Conservation (phyloP, 2,113 vertebrate genomes). For the Struthidea cinerea region DNA sequence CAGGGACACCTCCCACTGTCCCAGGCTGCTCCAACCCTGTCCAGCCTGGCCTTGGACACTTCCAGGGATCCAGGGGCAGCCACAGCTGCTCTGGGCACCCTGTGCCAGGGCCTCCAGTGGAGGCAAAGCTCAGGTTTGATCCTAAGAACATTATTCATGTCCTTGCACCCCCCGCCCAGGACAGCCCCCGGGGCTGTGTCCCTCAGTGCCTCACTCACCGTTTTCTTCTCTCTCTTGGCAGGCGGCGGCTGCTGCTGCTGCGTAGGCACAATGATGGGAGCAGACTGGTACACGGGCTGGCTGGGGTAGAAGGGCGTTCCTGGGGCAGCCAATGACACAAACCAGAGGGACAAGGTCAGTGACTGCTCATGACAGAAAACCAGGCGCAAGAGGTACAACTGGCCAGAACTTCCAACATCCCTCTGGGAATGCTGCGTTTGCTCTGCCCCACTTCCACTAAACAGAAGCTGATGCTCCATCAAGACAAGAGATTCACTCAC, state of each 20-base stretch:
- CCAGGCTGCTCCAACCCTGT: neutral
- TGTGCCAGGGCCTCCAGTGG: neutral
- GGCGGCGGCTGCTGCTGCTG: constrained; percentile 86
- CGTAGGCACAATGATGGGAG: constrained; percentile 97
- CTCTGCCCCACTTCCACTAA: neutral
- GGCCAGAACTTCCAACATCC: neutral
- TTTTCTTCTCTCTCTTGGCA: constrained; percentile 95
- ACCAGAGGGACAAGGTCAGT: neutral
- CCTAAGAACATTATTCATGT: accelerated
- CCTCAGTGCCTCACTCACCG: constrained; percentile 75
- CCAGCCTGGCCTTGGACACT: neutral
- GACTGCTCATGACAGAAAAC: neutral
- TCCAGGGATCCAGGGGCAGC: neutral
- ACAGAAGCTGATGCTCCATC: neutral
- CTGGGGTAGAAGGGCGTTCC: constrained; percentile 88
- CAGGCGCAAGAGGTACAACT: accelerated
- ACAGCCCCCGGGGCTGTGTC: neutral
- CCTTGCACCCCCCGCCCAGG: neutral
- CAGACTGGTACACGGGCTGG: constrained; percentile 91
- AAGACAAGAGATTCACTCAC: neutral
- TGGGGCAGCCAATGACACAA: constrained; percentile 29
- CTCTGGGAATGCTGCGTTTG: accelerated
- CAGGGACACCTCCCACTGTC: neutral
- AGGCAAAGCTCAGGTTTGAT: neutral
- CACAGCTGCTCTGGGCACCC: neutral